phyloP scores from a whole-genome alignment of 2,888 invertebrate genomes.

The Ormyrus nitidulus region DNA sequence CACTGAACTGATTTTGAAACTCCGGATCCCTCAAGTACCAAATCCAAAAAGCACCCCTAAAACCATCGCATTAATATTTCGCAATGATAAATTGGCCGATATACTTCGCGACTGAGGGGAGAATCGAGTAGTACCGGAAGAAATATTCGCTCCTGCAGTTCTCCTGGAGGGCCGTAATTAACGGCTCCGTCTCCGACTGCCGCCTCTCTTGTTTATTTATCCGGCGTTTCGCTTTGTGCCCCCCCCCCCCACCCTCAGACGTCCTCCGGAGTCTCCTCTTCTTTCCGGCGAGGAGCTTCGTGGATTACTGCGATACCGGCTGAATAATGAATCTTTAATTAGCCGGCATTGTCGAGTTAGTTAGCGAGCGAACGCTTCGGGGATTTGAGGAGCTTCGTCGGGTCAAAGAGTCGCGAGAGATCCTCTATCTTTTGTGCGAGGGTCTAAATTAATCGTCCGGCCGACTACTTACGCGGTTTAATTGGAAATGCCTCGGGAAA shows the following conservation, averaged over 20 bases:
- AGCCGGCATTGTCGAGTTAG: conserved; percentile 65
- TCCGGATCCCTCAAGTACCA: too few species aligned
- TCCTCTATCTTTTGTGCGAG: background rate
- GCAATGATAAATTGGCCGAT: conserved; percentile 4
- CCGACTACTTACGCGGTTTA: background rate
- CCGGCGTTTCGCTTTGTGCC: conserved; percentile 14
- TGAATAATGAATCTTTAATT: conserved; percentile 66
- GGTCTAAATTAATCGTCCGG: conserved; percentile 17
- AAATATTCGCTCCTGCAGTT: background rate
- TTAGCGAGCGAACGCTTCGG: conserved; percentile 54
- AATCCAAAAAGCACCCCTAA: background rate
- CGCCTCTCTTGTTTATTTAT: conserved; percentile 23
- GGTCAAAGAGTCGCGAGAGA: background rate
- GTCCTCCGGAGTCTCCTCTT: background rate
- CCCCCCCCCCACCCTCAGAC: too few species aligned
- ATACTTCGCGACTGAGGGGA: background rate
- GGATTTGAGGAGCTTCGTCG: background rate
- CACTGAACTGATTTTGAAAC: too few species aligned
- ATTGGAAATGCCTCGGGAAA: conserved; percentile 16
- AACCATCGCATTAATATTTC: background rate
- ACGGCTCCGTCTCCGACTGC: background rate
- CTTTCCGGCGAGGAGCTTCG: background rate
- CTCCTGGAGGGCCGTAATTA: conserved; percentile 1
- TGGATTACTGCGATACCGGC: conserved; percentile 29
- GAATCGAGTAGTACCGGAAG: background rate